Base-by-base conservation (phyloP, 2,113 vertebrate genomes). In the Morone saxatilis region DNA sequence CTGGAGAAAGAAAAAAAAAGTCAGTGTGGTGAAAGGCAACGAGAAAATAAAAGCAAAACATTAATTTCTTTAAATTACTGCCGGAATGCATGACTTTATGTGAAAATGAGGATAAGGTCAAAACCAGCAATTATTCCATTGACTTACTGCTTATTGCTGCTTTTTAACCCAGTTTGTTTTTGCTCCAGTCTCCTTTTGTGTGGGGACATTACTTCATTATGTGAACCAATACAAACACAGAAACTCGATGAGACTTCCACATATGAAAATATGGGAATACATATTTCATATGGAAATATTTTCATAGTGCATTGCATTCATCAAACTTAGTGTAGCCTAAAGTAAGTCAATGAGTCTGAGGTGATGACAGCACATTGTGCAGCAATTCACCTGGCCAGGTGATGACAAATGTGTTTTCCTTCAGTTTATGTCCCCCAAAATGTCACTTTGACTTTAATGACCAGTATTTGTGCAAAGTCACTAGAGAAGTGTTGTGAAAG, bases 41-140 rank as follows among this genome's bases (percentile, higher is more conserved):
- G 9, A 56, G 65, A 81, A 86, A 91, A 81, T 61, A 83, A 86
- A 86, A 84, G 76, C 53, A 87, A 90, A 91, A 86, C 79, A 89
- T 84, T 59, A 89, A 89, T 91, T 60, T 48, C 62, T 78, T 80
- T 13, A 43, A 57, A 76, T 83, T 77, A 70, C 76, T 53, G 25
- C 65, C 83, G 83, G 87, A 92, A 89, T 81, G 56, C 71, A 71
- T 60, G 81, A 50, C 71, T 62, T 61, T 74, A 84, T 81, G 51
- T 43, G 76, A 84, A 86, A 80, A 85, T 74, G 43, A 59, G 75
- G 60, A 73, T 79, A 89, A 69, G 57, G 86, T 78, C 88, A 88
- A 85, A 93, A 91, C 56, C 59, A 67, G 57, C 68, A 68, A 84
- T 88, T 53, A 54, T 78, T 71, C 51, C 48, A 43, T 45, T 43